Evolutionary conservation across 1,140 invertebrate species (phyloP), one percentile per base, ranked within the genome.

Genomic region (Anastatus disparis): DNA sequence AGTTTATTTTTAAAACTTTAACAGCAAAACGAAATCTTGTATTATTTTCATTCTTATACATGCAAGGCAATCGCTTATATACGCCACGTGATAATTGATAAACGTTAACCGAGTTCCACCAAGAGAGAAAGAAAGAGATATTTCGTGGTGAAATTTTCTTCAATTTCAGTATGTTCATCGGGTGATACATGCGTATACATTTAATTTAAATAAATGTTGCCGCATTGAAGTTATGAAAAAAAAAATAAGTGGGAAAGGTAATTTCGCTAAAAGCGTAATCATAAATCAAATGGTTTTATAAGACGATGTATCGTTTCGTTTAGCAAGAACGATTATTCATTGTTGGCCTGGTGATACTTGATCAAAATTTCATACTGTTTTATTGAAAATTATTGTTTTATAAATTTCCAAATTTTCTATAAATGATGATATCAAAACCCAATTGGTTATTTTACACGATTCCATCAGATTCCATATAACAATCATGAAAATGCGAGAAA

Each of bases 191-290:
- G 44, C 27, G 44, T n/a, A 10, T 20, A 17, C 42, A 13, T 50
- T n/a, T 22, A 50, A 50, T 63, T 63, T 35, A 38, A 64, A 64
- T 29, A 52, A 64, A 40, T 22, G 15, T 46, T n/a, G 29, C n/a
- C n/a, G 9, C 61, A 27, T 7, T n/a, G 13, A 22, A 8, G 8
- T n/a, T 1, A 24, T 1, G 22, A 10, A 27, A 3, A n/a, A 38
- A 38, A 64, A 38, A 22, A 27, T n/a, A n/a, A 46, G 15, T 35
- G 35, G 27, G 27, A 38, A 15, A 52, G 38, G 53, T 56, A 13
- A 15, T 27, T 12, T 2, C 20, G 3, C 27, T 56, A 38, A 38
- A 35, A 35, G 31, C 4, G 10, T 6, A 35, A 10, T 10, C 31
- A 35, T 35, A 35, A 6, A 35, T 35, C 4, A 35, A 35, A 35